These are phyloP conservation scores for Capricornis sumatraensis DNA, from an alignment of 2,113 vertebrate species.

Conservation along the genomic window DNA sequence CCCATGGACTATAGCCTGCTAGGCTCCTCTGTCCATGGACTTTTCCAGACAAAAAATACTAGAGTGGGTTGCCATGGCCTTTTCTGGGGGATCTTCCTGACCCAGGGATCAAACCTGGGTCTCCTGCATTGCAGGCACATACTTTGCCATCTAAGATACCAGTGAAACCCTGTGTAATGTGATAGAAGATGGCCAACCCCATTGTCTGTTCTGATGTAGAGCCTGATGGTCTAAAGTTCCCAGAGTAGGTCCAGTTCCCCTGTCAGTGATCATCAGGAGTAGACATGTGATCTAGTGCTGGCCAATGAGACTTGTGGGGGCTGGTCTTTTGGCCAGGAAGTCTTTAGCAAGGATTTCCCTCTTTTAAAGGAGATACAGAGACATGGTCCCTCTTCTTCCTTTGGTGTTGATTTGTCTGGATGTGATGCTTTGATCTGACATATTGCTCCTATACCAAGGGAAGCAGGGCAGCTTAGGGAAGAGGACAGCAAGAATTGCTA, in stretches of 20 bases:
- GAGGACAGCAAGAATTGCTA: not conserved
- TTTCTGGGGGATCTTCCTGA: not conserved
- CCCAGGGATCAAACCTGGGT: not conserved
- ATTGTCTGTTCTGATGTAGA: not conserved
- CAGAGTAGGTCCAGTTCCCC: not conserved
- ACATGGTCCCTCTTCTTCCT: not conserved
- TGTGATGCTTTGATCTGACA: not conserved
- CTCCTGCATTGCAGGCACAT: not conserved
- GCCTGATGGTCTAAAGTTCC: not conserved
- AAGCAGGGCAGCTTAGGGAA: not conserved
- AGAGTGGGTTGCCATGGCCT: not conserved
- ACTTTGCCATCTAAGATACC: not conserved
- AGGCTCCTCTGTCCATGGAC: not conserved
- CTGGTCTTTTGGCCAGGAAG: not conserved
- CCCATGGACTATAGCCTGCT: not conserved
- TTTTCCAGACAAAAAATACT: not conserved
- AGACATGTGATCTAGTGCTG: not conserved
- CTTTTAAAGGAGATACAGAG: not conserved
- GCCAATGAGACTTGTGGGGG: not conserved
- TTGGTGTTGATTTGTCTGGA: not conserved
- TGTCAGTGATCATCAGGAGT: not conserved
- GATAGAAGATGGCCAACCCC: not conserved
- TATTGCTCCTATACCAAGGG: not conserved
- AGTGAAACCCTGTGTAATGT: not conserved
- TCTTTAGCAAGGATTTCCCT: not conserved